These are phyloP conservation scores for Campoplex nolae DNA, from an alignment of 2,888 invertebrate genomes.

Conservation along the genomic window DNA sequence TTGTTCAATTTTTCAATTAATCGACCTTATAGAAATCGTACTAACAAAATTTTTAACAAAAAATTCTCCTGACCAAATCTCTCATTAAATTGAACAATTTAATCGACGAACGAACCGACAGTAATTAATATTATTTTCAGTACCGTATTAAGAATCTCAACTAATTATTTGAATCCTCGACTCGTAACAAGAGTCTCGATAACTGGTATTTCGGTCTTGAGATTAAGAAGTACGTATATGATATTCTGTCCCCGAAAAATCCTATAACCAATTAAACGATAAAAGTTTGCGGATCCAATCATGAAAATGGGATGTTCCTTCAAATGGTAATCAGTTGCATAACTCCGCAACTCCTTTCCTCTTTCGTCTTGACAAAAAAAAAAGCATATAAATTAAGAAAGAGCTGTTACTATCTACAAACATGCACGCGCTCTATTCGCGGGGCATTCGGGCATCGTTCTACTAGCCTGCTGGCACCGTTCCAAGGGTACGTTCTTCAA, in stretches of 20 bases:
- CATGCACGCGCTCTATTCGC: constrained; percentile 11
- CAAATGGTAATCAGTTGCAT: not conserved
- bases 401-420: constrained; percentile 18
- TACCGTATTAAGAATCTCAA: not conserved
- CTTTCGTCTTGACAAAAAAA: constrained; percentile 1
- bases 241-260: not conserved
- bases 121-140: not conserved
- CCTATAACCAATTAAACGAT: not conserved
- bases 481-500: constrained; percentile 73
- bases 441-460: constrained; percentile 37
- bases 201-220: not conserved
- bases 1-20: not conserved
- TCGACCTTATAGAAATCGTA: not conserved
- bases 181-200: not conserved
- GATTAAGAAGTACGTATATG: not conserved
- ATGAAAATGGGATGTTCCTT: not conserved
- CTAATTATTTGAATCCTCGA: not conserved
- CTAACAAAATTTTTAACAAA: not conserved
- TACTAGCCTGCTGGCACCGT: constrained; percentile 66
- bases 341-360: not conserved
- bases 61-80: not conserved
- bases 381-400: constrained; percentile 35
- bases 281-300: constrained; percentile 1
- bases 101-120: not conserved
- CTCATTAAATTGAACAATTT: not conserved